Conservation (phyloP, 2,113 vertebrate genomes). For the Rostratula benghalensis region DNA sequence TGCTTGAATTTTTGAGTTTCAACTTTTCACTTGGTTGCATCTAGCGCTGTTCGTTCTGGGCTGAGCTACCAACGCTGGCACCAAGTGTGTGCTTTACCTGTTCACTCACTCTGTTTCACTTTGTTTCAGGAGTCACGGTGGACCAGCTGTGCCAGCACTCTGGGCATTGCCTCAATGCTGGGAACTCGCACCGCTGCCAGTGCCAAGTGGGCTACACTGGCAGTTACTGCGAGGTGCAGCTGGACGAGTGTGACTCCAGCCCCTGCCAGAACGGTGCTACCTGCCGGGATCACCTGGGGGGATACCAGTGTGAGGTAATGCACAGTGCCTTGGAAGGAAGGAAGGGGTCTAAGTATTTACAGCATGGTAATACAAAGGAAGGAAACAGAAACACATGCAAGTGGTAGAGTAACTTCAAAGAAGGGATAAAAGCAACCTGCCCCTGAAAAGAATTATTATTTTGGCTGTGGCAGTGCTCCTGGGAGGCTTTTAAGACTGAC, state of each 20-base stretch:
- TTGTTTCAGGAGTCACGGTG: slow-evolving; percentile 72
- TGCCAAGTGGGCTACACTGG: slow-evolving; percentile 88
- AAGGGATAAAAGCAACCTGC: not conserved
- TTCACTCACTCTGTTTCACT: not conserved
- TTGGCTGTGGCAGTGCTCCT: not conserved
- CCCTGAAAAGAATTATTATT: not conserved
- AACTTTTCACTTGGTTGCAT: rapidly evolving
- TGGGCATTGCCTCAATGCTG: slow-evolving; percentile 79
- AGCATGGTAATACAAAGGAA: not conserved
- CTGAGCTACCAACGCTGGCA: not conserved
- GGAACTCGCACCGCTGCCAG: slow-evolving; percentile 82
- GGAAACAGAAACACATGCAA: not conserved
- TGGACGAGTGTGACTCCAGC: slow-evolving; percentile 84
- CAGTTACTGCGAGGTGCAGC: slow-evolving; percentile 88
- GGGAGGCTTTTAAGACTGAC: not conserved
- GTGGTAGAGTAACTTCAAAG: not conserved
- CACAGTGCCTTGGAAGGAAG: rapidly evolving
- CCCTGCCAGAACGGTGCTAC: slow-evolving; percentile 83
- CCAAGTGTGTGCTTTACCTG: rapidly evolving
- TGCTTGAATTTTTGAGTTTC: not conserved
- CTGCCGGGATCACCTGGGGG: slow-evolving; percentile 77
- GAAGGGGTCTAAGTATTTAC: not conserved
- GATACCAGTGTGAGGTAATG: slow-evolving; percentile 81
- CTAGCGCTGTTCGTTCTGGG: not conserved
- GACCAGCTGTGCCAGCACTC: slow-evolving; percentile 85